Evolutionary conservation across 2,113 vertebrate genomes (phyloP).

Genomic region (Lagopus muta): DNA sequence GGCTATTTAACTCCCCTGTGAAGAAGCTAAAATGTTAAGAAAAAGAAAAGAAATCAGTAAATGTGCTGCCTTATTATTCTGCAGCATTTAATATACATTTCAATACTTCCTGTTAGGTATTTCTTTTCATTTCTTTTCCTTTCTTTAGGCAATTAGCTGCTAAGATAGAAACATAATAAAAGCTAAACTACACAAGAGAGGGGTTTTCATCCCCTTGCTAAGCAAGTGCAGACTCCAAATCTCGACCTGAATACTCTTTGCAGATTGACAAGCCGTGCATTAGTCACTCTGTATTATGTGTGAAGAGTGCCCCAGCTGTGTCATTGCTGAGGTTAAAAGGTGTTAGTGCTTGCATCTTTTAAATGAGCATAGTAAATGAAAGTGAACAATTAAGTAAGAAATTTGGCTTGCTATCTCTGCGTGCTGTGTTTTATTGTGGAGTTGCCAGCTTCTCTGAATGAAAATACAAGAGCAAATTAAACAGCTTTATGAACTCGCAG

Average conservation of each 20-base stretch:
- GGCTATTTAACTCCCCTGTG: slow-evolving; percentile 25
- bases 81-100: slow-evolving; percentile 42
- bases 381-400: slow-evolving; percentile 76
- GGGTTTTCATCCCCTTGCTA: slow-evolving; percentile 33
- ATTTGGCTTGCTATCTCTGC: slow-evolving; percentile 74
- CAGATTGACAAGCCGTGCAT: slow-evolving; percentile 63
- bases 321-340: slow-evolving; percentile 74
- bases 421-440: slow-evolving; percentile 75
- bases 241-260: slow-evolving; percentile 55
- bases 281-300: slow-evolving; percentile 64
- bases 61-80: slow-evolving; percentile 21
- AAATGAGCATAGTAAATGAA: slow-evolving; percentile 74
- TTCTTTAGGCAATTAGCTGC: slow-evolving; percentile 59
- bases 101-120: slow-evolving; percentile 1
- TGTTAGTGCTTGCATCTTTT: slow-evolving; percentile 67
- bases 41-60: slow-evolving; percentile 45
- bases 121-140: slow-evolving; percentile 27
- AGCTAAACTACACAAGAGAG: slow-evolving; percentile 51
- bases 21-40: slow-evolving; percentile 23
- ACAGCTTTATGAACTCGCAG: slow-evolving; percentile 77
- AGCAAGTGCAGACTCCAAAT: slow-evolving; percentile 42
- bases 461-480: slow-evolving; percentile 80
- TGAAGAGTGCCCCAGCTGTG: slow-evolving; percentile 76
- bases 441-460: slow-evolving; percentile 78
- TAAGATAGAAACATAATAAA: slow-evolving; percentile 65